A percentile compares a stretch with the other conserved stretches of the same genome.
These are phyloP conservation scores for Rhinichthys klamathensis DNA, from an alignment of 2,113 vertebrate genomes.

Conservation along the genomic window DNA sequence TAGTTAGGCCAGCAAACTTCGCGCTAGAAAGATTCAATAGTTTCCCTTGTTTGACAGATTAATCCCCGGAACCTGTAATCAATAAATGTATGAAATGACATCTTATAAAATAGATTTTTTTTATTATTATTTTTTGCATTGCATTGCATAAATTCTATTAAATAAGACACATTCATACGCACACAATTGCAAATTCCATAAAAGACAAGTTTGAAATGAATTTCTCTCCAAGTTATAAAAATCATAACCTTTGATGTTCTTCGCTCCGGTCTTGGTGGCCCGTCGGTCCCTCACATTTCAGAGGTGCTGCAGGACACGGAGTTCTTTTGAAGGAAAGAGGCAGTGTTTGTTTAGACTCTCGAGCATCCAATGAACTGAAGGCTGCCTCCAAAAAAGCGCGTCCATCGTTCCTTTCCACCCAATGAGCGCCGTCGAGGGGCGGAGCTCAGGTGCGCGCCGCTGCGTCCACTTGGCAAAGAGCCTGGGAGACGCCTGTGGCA, in stretches of 20 bases:
- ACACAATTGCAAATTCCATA: not conserved
- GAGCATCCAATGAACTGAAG: slow-evolving; percentile 74
- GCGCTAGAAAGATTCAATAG: not conserved
- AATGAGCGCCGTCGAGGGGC: slow-evolving; percentile 80
- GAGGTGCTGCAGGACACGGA: slow-evolving; percentile 68
- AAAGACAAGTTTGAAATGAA: not conserved
- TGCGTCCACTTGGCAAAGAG: slow-evolving; percentile 82
- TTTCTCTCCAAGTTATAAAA: slow-evolving; percentile 68
- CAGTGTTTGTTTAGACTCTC: slow-evolving; percentile 70
- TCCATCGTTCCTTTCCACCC: slow-evolving; percentile 83
- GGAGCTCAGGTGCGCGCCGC: slow-evolving; percentile 85
- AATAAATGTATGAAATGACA: not conserved
- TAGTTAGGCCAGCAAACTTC: not conserved
- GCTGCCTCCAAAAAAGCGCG: slow-evolving; percentile 83
- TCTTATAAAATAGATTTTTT: not conserved
- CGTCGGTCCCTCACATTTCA: slow-evolving; percentile 70
- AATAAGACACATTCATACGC: not conserved
- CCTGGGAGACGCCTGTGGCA: slow-evolving; percentile 84
- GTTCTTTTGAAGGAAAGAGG: slow-evolving; percentile 68
- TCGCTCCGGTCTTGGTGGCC: slow-evolving; percentile 69
- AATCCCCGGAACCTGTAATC: not conserved
- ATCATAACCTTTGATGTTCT: slow-evolving; percentile 57
- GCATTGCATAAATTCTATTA: not conserved
- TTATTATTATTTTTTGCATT: not conserved
- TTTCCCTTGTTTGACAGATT: not conserved